Conservation (phyloP, 2,888 invertebrate species). For the Pomacea canaliculata region DNA sequence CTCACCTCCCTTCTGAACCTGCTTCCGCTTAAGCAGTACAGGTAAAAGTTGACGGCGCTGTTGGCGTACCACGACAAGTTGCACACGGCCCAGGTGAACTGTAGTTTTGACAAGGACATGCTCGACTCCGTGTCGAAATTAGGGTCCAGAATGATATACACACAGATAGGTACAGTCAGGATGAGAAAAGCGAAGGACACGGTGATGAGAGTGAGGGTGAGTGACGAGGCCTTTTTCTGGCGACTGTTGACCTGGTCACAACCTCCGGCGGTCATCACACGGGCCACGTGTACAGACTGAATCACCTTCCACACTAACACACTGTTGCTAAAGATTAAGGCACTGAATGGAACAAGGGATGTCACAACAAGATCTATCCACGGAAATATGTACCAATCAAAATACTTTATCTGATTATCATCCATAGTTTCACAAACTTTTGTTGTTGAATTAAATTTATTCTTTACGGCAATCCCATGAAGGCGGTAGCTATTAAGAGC, state of each 20-base stretch:
- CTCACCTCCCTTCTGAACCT: too few species aligned
- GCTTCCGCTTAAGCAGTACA: too few species aligned
- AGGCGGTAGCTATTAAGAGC: neutral
- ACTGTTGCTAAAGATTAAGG: neutral
- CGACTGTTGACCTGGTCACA: neutral
- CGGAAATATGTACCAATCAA: neutral
- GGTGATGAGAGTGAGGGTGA: neutral
- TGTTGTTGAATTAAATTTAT: neutral
- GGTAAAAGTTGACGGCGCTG: too few species aligned
- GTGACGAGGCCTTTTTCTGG: neutral
- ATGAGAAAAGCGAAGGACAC: neutral
- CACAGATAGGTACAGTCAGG: neutral
- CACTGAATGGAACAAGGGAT: neutral
- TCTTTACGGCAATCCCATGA: neutral
- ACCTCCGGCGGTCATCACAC: neutral
- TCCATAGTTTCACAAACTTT: neutral
- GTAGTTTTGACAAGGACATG: too few species aligned
- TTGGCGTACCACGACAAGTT: too few species aligned
- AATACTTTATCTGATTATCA: neutral
- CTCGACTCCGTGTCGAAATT: too few species aligned
- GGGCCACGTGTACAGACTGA: neutral
- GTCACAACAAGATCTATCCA: neutral
- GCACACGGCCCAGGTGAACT: too few species aligned
- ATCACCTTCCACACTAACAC: neutral
- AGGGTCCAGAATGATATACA: neutral